A percentile compares a stretch with the other conserved stretches of the same genome.
Conservation (phyloP, 2,888 invertebrate species). For the Aquatica leii region DNA sequence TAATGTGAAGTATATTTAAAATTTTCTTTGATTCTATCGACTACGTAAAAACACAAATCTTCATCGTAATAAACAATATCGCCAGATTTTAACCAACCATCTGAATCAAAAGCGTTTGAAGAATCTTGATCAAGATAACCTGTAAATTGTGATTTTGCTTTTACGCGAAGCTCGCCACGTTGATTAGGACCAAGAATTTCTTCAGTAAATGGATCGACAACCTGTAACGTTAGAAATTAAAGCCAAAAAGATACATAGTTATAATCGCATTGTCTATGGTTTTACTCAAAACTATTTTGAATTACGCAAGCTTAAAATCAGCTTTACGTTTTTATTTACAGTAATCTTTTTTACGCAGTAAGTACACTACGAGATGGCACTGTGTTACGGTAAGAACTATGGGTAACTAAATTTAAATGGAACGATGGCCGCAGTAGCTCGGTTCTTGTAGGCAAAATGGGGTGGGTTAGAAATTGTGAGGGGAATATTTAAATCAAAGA, state of each 20-base stretch:
- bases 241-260: too few relatives aligned
- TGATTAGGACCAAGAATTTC: conserved; percentile 60
- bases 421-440: too few relatives aligned
- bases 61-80: conserved; percentile 63
- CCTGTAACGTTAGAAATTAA: too few relatives aligned
- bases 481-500: too few relatives aligned
- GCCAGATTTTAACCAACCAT: conserved; percentile 62
- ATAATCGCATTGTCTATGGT: too few relatives aligned
- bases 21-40: conserved; percentile 61
- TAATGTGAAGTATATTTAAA: conserved; percentile 62
- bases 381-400: too few relatives aligned
- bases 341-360: too few relatives aligned
- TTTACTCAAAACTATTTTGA: too few relatives aligned
- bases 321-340: not conserved
- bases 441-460: too few relatives aligned
- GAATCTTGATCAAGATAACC: conserved; percentile 62
- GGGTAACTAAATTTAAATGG: too few relatives aligned
- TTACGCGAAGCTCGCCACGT: conserved; percentile 64
- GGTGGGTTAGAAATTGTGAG: too few relatives aligned
- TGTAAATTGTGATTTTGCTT: conserved; percentile 53
- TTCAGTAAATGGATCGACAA: conserved; percentile 60
- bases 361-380: too few relatives aligned
- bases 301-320: not conserved
- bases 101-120: conserved; percentile 55
- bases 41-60: conserved; percentile 58